Percentiles rank a stretch among this genome's conserved stretches.
Evolutionary conservation across 2,888 invertebrate genomes (phyloP).

Genomic region (Flexamia atlantica): DNA sequence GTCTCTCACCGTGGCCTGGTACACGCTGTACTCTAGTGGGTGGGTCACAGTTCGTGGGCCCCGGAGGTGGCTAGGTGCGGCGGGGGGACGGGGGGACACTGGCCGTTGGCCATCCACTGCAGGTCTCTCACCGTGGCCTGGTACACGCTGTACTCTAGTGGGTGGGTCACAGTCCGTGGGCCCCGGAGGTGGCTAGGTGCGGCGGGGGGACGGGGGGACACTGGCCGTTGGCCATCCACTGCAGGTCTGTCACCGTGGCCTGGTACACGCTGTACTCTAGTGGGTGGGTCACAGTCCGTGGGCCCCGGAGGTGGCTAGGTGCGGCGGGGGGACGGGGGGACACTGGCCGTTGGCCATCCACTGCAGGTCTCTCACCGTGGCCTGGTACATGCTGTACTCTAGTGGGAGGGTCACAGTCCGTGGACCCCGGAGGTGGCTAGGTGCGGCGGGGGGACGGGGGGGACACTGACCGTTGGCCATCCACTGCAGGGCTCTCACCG

Average conservation of each 20-base stretch:
- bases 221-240: slow-evolving; percentile 87
- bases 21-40: slow-evolving; percentile 76
- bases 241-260: slow-evolving; percentile 87
- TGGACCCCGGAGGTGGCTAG: background rate
- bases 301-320: background rate
- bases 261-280: slow-evolving; percentile 90
- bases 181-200: background rate
- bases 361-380: slow-evolving; percentile 85
- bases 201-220: slow-evolving; percentile 74
- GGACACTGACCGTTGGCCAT: slow-evolving; percentile 84
- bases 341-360: slow-evolving; percentile 89
- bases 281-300: slow-evolving; percentile 6
- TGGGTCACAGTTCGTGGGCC: slow-evolving; percentile 16
- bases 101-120: slow-evolving; percentile 87
- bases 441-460: slow-evolving; percentile 77
- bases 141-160: slow-evolving; percentile 82
- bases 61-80: background rate
- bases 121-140: slow-evolving; percentile 87
- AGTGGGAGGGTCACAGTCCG: slow-evolving; percentile 26
- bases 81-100: slow-evolving; percentile 75
- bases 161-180: slow-evolving; percentile 9
- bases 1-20: slow-evolving; percentile 86
- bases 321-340: slow-evolving; percentile 63
- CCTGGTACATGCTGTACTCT: slow-evolving; percentile 79
- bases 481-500: slow-evolving; percentile 88